A percentile compares a stretch with the other conserved stretches of the same genome.
Evolutionary conservation across 2,797 vertebrate genomes (phyloP).

Genomic region (Holocentrus rufus): DNA sequence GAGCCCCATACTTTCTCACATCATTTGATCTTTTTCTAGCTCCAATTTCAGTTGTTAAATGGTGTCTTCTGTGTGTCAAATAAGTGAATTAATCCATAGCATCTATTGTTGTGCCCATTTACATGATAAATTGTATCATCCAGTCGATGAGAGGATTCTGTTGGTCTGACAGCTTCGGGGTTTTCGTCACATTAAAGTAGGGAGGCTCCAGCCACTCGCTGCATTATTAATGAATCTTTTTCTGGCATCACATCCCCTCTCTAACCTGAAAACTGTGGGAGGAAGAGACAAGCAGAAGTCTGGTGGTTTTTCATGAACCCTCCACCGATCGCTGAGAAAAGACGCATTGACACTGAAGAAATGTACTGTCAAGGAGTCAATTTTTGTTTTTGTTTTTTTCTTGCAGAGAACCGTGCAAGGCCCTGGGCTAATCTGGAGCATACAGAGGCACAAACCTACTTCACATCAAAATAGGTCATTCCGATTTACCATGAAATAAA

Average conservation of each 20-base stretch:
- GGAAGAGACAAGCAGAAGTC: constrained; percentile 60
- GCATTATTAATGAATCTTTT: constrained; percentile 83
- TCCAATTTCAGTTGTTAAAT: constrained; percentile 27
- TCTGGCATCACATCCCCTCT: constrained; percentile 71
- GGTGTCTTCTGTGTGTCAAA: constrained; percentile 32
- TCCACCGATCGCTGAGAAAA: constrained; percentile 38
- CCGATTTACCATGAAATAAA: not conserved
- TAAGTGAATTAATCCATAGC: constrained; percentile 22
- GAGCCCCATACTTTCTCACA: constrained; percentile 35
- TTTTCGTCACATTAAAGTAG: constrained; percentile 70
- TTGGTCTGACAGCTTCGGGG: constrained; percentile 51
- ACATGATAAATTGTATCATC: constrained; percentile 33
- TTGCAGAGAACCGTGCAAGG: constrained; percentile 8
- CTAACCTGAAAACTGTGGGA: constrained; percentile 62
- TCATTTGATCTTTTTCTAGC: constrained; percentile 40
- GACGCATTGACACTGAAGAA: constrained; percentile 16
- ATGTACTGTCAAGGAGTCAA: not conserved
- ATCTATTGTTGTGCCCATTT: constrained; percentile 18
- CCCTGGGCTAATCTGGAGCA: constrained; percentile 11
- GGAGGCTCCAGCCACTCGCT: constrained; percentile 74
- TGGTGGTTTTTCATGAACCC: constrained; percentile 39
- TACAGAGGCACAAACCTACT: constrained; percentile 47
- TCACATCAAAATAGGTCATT: constrained; percentile 7
- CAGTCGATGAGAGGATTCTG: constrained; percentile 47
- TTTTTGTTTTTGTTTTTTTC: not conserved